Base-by-base conservation (phyloP, 2,888 invertebrate species). In the Carabus problematicus region DNA sequence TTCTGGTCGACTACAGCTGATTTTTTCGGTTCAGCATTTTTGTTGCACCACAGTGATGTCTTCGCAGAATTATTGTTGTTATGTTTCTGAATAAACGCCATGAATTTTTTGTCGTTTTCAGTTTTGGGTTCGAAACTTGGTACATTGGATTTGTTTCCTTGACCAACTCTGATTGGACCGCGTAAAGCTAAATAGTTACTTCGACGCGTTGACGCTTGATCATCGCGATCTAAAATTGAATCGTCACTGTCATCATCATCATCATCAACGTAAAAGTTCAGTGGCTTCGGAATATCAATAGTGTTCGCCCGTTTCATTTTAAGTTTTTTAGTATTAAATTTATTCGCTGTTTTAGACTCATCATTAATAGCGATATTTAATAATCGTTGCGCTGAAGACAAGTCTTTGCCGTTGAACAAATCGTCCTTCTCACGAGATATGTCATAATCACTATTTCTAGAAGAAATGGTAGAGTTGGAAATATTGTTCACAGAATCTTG, bases 221-320 rank as follows among this genome's bases (percentile, higher is more conserved):
- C 78, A 39, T 77, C 76, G 52, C 72, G 71, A 55, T 75, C 76
- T 54, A 60, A 14, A 7, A 69, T 29, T 7, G 54, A 45, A 58
- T 79, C 78, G 8, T 84, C 84, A 39, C 85, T 84, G 58, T 85
- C 85, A 14, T 85, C 84, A 70, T 82, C 82, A 14, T 85, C 84
- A 70, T 82, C 82, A 71, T 80, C 80, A 64, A 80, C 80, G 55
- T 82, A 82, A 72, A 81, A 82, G 66, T 81, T 80, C 81, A 85
- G 73, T 0, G 89, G 87, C 76, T 92, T 92, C 0, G 94, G 93
- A 78, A 94, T 93, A 77, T 94, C 94, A 72, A 94, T 93, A 1
- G 95, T 95, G 75, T 95, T 95, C 3, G 94, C 94, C 12, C 94
- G 87, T 80, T 94, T 94, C 89, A 94, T 92, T 75, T 90, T 88